Conservation (phyloP, 2,113 vertebrate genomes). For the Seriola rivoliana region DNA sequence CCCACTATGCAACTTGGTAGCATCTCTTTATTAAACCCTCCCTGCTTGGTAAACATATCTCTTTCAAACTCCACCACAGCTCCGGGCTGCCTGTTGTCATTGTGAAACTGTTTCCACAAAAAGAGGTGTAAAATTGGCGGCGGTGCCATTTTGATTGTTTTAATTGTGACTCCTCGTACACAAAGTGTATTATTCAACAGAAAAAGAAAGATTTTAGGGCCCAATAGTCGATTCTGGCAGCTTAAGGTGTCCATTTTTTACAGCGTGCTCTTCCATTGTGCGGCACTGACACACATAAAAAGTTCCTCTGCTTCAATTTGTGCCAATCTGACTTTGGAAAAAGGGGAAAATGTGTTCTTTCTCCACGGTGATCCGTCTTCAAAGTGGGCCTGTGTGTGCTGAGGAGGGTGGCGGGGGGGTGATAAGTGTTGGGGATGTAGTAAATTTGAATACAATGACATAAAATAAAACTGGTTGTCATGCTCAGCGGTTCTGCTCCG, state of each 20-base stretch:
- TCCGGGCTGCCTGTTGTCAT: no score
- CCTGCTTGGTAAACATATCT: no score
- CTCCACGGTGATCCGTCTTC: slow-evolving; percentile 71
- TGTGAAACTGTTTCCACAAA: no score
- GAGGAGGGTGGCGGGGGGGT: slow-evolving; percentile 49
- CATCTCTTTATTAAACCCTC: no score
- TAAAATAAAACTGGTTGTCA: slow-evolving; percentile 80
- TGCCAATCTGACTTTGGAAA: slow-evolving; percentile 70
- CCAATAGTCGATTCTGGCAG: not conserved
- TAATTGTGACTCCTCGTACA: not conserved
- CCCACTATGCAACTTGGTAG: not conserved
- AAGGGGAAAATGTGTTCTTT: slow-evolving; percentile 66
- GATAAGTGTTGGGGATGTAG: slow-evolving; percentile 75
- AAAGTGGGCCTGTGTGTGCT: slow-evolving; percentile 63
- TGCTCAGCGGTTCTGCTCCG: slow-evolving; percentile 75
- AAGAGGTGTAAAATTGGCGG: not conserved
- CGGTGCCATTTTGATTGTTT: not conserved
- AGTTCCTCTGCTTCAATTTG: slow-evolving; percentile 67
- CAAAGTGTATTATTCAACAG: not conserved
- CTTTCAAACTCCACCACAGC: no score
- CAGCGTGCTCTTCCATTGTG: slow-evolving; percentile 54
- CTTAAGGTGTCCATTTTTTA: slow-evolving; percentile 45
- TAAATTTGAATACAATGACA: slow-evolving; percentile 81
- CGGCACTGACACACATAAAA: slow-evolving; percentile 44
- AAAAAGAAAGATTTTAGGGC: not conserved